Evolutionary conservation across 2,888 invertebrate genomes (phyloP), one percentile per base, ranked within the genome.

Genomic region (Rotaria macrura): DNA sequence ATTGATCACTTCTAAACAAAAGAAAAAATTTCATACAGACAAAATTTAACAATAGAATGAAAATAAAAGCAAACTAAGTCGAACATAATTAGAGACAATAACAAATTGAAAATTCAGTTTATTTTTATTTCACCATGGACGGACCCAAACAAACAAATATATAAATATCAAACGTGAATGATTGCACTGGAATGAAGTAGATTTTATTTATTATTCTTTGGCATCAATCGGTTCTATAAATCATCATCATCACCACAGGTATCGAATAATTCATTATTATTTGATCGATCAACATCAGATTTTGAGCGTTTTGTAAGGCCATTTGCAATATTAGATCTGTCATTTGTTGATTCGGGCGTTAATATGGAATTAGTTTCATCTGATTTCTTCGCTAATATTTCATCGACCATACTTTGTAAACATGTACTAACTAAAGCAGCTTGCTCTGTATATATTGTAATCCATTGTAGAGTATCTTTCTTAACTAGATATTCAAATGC

Each of bases 351-450:
- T 7, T 38, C 29, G 4, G 12, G 17, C 3, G 5, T 5, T 29
- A 5, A 5, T 34, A 38, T 7, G 7, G 34, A 20, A 34, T 1
- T 29, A 25, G 88, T 88, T 87, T 89, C 88, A 47, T 91, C 91
- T 87, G 90, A 89, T 88, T 91, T 91, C 89, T 92, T 90, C 89
- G 90, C 89, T 83, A 92, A 89, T 88, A 98, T 92, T 91, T 98
- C 97, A 89, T 97, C 96, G 1, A 98, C 97, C 93, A 98, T 95
- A 12, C 95, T 94, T 93, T 97, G 95, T 86, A 99, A 92, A 90
- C 96, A 96, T 86, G 96, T 94, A 52, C 97, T 97, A 93, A 99
- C 95, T 87, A 98, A 93, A 90, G 97, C 96, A 1, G 97, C 95
- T 91, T 95, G 95, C 88, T 95, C 94, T 88, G 96, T 96, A 85